phyloP scores from a whole-genome alignment of 2,888 invertebrate genomes.

The Prosopocoilus inquinatus region DNA sequence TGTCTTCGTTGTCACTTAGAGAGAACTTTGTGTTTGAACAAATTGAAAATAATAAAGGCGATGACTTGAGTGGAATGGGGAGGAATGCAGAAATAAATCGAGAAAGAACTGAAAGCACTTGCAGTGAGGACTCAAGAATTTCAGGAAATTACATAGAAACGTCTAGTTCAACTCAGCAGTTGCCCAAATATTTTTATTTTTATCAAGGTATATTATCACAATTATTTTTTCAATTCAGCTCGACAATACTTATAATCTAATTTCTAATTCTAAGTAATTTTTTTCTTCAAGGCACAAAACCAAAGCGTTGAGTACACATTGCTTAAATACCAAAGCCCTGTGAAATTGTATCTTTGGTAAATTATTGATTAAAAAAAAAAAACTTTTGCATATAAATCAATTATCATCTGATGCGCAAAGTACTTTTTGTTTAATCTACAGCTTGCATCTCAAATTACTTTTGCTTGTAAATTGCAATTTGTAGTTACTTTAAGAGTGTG shows the following conservation, averaged over 20 bases:
- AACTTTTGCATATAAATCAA: not conserved
- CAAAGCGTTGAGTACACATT: slow-evolving; percentile 39
- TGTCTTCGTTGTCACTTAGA: slow-evolving; percentile 63
- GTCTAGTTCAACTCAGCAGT: slow-evolving; percentile 16
- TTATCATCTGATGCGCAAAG: too few species aligned
- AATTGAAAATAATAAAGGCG: slow-evolving; percentile 32
- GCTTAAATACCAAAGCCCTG: slow-evolving; percentile 16
- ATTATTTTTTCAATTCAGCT: not conserved
- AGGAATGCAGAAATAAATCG: not conserved
- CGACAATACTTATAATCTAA: too few species aligned
- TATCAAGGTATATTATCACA: slow-evolving; percentile 67
- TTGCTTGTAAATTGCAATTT: too few species aligned
- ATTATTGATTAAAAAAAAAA: slow-evolving; percentile 16
- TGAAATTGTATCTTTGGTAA: slow-evolving; percentile 34
- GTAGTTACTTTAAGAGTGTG: too few species aligned
- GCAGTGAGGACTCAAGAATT: slow-evolving; percentile 32
- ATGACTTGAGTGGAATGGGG: not conserved
- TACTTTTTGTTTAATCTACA: too few species aligned
- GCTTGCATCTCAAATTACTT: too few species aligned
- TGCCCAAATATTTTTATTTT: slow-evolving; percentile 67
- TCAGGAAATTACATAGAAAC: slow-evolving; percentile 19
- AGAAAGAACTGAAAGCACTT: slow-evolving; percentile 37
- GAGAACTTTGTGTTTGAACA: slow-evolving; percentile 45
- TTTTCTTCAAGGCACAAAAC: not conserved
- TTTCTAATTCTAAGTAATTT: too few species aligned